These are phyloP conservation scores for Acanthosoma haemorrhoidale DNA, from an alignment of 2,888 invertebrate genomes.

Conservation along the genomic window DNA sequence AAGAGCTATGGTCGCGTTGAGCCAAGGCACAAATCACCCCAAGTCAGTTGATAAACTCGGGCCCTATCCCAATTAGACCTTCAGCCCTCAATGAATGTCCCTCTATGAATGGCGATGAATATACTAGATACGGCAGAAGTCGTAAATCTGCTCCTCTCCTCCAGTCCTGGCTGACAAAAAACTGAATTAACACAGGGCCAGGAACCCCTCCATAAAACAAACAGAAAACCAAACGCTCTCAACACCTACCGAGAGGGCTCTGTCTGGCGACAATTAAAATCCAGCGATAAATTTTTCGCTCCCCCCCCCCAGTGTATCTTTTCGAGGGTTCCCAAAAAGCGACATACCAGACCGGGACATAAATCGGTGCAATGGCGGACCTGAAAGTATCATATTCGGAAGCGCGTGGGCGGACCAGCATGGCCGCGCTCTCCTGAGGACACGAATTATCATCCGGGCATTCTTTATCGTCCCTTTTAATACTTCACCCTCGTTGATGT, in stretches of 20 bases:
- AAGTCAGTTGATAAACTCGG: constrained; percentile 6
- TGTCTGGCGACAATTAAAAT: constrained; percentile 2
- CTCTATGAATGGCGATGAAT: constrained; percentile 12
- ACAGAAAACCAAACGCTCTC: constrained; percentile 4
- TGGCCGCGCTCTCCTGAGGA: not conserved
- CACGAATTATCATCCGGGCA: constrained; percentile 3
- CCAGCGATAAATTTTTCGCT: constrained; percentile 5
- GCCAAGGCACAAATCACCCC: not conserved
- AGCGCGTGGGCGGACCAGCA: not conserved
- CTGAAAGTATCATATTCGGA: constrained; percentile 6
- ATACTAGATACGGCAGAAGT: not conserved
- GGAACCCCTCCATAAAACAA: constrained; percentile 9
- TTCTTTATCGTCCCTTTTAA: not conserved
- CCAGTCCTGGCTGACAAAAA: not conserved
- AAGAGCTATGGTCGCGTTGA: not conserved
- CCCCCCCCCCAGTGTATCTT: too few relatives aligned
- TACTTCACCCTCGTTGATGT: too few relatives aligned
- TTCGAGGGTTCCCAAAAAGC: not conserved
- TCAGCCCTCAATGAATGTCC: constrained; percentile 10
- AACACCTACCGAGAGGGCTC: constrained; percentile 11
- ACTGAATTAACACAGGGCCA: constrained; percentile 8
- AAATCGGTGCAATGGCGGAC: not conserved
- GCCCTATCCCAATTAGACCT: constrained; percentile 4
- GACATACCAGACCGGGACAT: not conserved
- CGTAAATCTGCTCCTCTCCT: not conserved